These are phyloP conservation scores for Brachirus orientalis DNA, from an alignment of 2,113 vertebrate genomes.

Conservation along the genomic window DNA sequence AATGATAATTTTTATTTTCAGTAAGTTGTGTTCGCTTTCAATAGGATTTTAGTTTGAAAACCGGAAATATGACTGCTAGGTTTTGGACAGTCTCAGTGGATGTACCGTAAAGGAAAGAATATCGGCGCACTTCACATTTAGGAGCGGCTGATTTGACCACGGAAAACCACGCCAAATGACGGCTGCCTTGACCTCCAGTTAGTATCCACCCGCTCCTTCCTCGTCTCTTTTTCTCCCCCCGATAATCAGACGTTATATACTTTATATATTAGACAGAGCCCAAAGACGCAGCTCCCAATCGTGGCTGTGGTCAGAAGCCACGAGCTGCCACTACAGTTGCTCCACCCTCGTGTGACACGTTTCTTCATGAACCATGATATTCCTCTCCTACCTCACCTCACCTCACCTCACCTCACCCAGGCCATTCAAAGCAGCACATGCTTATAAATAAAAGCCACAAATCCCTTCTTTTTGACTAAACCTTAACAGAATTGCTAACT, in stretches of 20 bases:
- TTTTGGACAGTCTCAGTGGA: too few relatives aligned
- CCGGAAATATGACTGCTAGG: too few relatives aligned
- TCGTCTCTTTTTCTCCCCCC: conserved; percentile 8
- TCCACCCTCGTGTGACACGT: conserved; percentile 15
- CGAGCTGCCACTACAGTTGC: conserved; percentile 26
- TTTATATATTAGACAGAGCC: too few relatives aligned
- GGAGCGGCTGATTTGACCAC: too few relatives aligned
- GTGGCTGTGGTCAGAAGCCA: conserved; percentile 34
- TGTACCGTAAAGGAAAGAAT: too few relatives aligned
- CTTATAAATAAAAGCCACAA: background rate
- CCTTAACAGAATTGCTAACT: background rate
- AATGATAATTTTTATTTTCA: too few relatives aligned
- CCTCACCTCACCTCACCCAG: background rate
- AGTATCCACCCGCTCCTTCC: too few relatives aligned
- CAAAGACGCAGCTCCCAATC: conserved; percentile 28
- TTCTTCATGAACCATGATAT: conserved; percentile 25
- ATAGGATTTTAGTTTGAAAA: too few relatives aligned
- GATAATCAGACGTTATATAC: conserved; percentile 42
- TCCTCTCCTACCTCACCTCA: background rate
- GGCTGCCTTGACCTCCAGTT: too few relatives aligned
- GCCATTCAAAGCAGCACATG: background rate
- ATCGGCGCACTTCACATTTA: too few relatives aligned
- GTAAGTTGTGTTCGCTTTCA: too few relatives aligned
- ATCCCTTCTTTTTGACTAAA: conserved; percentile 4
- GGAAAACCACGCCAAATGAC: too few relatives aligned